Conservation (phyloP, 2,113 vertebrate species). For the Hassar affinis region DNA sequence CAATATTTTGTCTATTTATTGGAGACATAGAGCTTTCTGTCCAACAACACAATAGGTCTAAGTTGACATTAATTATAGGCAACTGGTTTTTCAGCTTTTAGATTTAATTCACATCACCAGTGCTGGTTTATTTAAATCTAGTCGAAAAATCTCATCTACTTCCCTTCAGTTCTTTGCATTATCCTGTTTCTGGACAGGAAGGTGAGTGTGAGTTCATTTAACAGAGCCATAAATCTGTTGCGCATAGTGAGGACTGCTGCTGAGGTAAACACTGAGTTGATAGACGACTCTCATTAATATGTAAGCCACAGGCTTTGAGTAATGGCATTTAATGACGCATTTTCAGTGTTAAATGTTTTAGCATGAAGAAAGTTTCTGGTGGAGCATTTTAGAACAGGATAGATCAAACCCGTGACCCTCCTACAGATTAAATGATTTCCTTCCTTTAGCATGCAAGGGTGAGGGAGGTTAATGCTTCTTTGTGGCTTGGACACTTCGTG, state of each 20-base stretch:
- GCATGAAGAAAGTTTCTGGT: not conserved
- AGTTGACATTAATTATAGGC: not conserved
- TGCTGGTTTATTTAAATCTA: not conserved
- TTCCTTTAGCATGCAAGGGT: not conserved
- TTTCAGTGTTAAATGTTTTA: not conserved
- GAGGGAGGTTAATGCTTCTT: slow-evolving; percentile 26
- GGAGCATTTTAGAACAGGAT: not conserved
- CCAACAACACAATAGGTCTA: not conserved
- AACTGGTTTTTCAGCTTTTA: no score
- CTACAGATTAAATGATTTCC: slow-evolving; percentile 17
- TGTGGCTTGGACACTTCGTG: slow-evolving; percentile 15
- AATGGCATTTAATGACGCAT: slow-evolving; percentile 11
- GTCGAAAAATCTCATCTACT: not conserved
- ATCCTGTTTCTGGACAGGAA: not conserved
- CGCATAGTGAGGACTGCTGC: not conserved
- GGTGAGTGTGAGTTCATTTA: not conserved
- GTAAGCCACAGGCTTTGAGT: slow-evolving; percentile 4
- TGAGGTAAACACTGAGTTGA: slow-evolving; percentile 25
- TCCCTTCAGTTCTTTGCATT: not conserved
- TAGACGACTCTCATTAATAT: slow-evolving; percentile 25
- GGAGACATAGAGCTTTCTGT: not conserved
- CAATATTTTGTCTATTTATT: not conserved
- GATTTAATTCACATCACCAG: not conserved
- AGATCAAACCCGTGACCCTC: not conserved
- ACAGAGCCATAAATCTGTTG: not conserved